Evolutionary conservation across 2,113 vertebrate genomes (phyloP).

Genomic region (Hydropotes inermis): DNA sequence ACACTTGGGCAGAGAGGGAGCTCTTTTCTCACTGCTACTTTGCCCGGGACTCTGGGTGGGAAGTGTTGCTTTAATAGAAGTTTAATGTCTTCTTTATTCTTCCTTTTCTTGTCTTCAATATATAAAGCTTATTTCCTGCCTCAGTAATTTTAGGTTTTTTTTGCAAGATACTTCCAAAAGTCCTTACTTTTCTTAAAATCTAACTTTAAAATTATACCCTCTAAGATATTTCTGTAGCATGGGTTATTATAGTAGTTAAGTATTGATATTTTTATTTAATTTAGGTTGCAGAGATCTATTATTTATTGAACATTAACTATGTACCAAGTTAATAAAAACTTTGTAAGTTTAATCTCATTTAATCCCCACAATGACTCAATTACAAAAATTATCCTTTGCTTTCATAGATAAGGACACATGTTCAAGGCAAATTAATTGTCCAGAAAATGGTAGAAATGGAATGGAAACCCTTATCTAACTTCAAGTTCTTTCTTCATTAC

Average conservation of each 20-base stretch:
- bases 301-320: background rate
- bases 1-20: accelerated
- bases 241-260: background rate
- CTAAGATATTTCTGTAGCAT: background rate
- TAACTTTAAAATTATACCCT: background rate
- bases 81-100: background rate
- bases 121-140: background rate
- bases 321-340: background rate
- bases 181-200: background rate
- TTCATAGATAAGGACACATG: background rate
- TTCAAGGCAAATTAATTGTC: background rate
- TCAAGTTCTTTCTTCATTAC: background rate
- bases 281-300: background rate
- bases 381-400: background rate
- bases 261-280: background rate
- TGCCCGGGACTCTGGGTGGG: background rate
- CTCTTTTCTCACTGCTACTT: background rate
- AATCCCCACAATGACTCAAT: background rate
- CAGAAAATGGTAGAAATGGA: background rate
- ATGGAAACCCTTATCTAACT: background rate
- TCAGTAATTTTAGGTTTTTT: background rate
- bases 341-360: background rate
- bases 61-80: background rate
- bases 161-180: background rate
- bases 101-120: background rate